A percentile compares a stretch with the other conserved stretches of the same genome.
phyloP scores from a whole-genome alignment of 2,797 vertebrate species.

The Numenius phaeopus region DNA sequence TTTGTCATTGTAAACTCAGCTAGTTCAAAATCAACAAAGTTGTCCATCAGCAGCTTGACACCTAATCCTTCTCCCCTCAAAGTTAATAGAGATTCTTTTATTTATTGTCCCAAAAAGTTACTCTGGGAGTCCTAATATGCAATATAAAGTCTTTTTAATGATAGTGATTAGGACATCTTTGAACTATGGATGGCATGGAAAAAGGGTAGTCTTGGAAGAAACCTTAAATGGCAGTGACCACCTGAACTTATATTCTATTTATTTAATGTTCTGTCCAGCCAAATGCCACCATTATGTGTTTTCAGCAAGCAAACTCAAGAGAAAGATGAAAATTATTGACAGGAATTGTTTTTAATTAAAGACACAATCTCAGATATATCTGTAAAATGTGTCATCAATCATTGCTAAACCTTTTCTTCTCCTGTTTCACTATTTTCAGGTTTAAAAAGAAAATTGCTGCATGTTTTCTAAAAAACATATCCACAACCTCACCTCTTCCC shows the following conservation, averaged over 20 bases:
- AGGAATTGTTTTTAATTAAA: neutral
- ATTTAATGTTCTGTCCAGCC: neutral
- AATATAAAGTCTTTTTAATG: neutral
- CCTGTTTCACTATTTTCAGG: neutral
- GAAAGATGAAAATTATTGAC: neutral
- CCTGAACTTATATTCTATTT: neutral
- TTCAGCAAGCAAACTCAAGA: neutral
- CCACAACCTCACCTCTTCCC: neutral
- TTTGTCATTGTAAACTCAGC: neutral
- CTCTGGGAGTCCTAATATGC: neutral
- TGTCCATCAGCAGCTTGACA: neutral
- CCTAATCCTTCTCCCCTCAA: neutral
- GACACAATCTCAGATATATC: neutral
- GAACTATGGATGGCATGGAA: neutral
- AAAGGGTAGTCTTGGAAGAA: neutral
- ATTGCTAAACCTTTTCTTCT: neutral
- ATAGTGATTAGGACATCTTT: neutral
- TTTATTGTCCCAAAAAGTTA: neutral
- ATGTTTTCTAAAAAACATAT: neutral
- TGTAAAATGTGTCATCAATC: neutral
- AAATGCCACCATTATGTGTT: neutral
- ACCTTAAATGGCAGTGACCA: neutral
- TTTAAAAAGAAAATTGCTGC: constrained; percentile 9
- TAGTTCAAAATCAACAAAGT: neutral
- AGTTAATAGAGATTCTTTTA: neutral